phyloP scores from a whole-genome alignment of 1,140 invertebrate species.

The Hylyphantes graminicola region DNA sequence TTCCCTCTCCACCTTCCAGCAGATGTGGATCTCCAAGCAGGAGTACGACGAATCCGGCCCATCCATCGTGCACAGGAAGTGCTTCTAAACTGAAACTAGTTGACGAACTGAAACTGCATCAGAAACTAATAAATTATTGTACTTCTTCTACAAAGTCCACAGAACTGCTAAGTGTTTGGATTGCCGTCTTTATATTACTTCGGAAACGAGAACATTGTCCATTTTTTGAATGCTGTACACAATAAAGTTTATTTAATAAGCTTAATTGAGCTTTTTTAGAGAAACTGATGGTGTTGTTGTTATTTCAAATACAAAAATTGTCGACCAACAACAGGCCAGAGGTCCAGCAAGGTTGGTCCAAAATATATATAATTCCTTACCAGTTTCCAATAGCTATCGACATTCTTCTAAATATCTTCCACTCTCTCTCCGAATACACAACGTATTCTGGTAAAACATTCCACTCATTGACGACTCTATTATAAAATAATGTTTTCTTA shows the following conservation, averaged over 20 bases:
- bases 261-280: not conserved
- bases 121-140: not conserved
- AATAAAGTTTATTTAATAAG: constrained; percentile 50
- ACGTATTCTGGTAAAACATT: too few species aligned
- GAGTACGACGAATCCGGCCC: constrained; percentile 84
- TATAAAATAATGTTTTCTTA: too few species aligned
- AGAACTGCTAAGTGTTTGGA: constrained; percentile 48
- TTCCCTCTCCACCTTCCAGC: constrained; percentile 72
- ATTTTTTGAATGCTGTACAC: constrained; percentile 37
- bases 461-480: too few species aligned
- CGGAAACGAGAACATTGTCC: constrained; percentile 34
- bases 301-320: too few species aligned
- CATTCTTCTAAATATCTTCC: too few species aligned
- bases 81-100: constrained; percentile 83
- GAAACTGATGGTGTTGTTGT: too few species aligned
- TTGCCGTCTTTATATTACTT: constrained; percentile 33
- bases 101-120: not conserved
- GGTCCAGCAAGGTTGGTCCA: too few species aligned
- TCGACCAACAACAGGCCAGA: too few species aligned
- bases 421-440: too few species aligned
- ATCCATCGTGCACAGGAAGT: constrained; percentile 82
- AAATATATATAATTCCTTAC: too few species aligned
- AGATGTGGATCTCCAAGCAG: constrained; percentile 75
- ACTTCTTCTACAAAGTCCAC: constrained; percentile 17
- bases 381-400: too few species aligned